Base-by-base conservation (phyloP, 2,888 invertebrate genomes). In the Hermaeophaga mercurialis region DNA sequence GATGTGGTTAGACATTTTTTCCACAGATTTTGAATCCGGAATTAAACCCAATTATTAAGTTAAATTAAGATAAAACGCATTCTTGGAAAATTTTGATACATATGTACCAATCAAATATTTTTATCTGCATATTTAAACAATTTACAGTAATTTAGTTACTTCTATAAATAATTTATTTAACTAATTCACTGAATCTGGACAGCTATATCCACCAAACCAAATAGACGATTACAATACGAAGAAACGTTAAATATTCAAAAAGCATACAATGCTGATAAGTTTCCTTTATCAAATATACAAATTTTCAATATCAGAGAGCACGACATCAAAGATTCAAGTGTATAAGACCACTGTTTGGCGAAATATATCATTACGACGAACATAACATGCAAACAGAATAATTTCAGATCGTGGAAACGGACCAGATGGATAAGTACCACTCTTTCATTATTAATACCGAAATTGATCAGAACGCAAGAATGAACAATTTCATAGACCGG, bases 381-480 rank as follows among this genome's bases (percentile, higher is more conserved):
- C 43, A 61, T 56, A 53, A 61, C 61, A 57, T 61, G 61, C 61
- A 61, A 58, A 61, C 61, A 61, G 53, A 61, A 59, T 58, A 56
- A 61, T 54, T 59, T 48, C 22, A 52, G 61, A 57, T 59, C 61
- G 61, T 61, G 61, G 58, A 61, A 61, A 56, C 19, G 11, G 22
- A 22, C 54, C 61, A 61, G 55, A 49, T 61, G 61, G 48, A 36
- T 44, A 59, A 48, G 53, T 53, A 56, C 33, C 36, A 43, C 28
- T 17, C 22, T 24, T 61, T 12, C 45, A 58, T 61, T 55, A 61
- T 61, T 61, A 28, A 61, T 18, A 17, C 14, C 11, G 8, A 38
- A 53, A 58, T 53, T 59, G 57, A 61, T 58, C 55, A 55, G 33
- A 28, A 15, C 45, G 56, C 26, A 56, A 45, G 26, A 44, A 45